Percentiles rank a stretch among this genome's conserved stretches.
Evolutionary conservation across 2,888 invertebrate species (phyloP).

Genomic region (Hirtodrosophila confusa): DNA sequence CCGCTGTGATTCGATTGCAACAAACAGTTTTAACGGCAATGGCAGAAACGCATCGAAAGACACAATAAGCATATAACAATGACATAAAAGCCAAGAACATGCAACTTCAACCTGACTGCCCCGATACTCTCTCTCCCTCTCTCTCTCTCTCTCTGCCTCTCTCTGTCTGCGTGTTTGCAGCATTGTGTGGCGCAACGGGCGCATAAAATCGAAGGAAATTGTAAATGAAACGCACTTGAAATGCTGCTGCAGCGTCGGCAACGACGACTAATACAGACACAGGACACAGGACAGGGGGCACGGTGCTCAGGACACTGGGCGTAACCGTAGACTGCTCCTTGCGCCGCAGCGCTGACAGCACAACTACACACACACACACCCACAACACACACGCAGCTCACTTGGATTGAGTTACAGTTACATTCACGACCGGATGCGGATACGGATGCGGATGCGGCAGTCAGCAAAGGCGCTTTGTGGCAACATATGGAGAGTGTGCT

Average conservation of each 20-base stretch:
- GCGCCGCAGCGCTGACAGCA: slow-evolving; percentile 14
- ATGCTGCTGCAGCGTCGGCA: slow-evolving; percentile 54
- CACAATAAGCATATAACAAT: slow-evolving; percentile 73
- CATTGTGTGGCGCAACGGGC: slow-evolving; percentile 64
- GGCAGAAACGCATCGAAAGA: slow-evolving; percentile 34
- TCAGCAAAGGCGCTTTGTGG: slow-evolving; percentile 57
- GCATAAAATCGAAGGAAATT: slow-evolving; percentile 75
- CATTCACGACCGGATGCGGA: slow-evolving; percentile 52
- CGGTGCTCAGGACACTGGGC: slow-evolving; percentile 34
- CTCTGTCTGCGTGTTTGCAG: slow-evolving; percentile 26
- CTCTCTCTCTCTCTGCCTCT: background rate
- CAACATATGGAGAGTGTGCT: slow-evolving; percentile 72
- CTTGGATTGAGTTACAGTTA: slow-evolving; percentile 72
- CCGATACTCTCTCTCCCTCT: background rate
- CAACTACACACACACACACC: slow-evolving; percentile 1
- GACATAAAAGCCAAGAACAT: slow-evolving; percentile 68
- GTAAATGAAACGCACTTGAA: slow-evolving; percentile 79
- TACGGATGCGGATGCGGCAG: slow-evolving; percentile 38
- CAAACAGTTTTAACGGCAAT: slow-evolving; percentile 65
- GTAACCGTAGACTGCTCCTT: slow-evolving; percentile 47
- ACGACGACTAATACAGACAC: slow-evolving; percentile 9
- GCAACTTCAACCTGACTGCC: slow-evolving; percentile 34
- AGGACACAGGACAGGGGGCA: background rate
- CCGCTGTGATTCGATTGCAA: slow-evolving; percentile 70
- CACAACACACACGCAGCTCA: slow-evolving; percentile 13